Base-by-base conservation (phyloP, 2,888 invertebrate genomes). In the Agonopterix arenella region DNA sequence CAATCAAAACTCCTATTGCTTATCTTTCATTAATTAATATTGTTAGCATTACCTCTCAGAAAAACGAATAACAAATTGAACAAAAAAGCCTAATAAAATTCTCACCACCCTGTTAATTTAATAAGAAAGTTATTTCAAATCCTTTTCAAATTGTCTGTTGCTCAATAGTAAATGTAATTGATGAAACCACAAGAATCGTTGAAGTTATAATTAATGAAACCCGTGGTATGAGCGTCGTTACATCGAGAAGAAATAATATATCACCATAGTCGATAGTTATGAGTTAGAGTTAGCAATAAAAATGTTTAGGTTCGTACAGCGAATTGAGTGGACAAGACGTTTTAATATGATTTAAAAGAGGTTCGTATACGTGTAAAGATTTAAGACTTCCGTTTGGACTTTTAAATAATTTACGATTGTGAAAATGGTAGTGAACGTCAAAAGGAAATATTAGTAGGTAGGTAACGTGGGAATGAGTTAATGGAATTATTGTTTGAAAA, bases 71-170 rank as follows among this genome's bases (percentile, higher is more conserved):
- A 44, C 40, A 40, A 40, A 40, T n/a, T n/a, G 5, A 36, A 13
- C 36, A 28, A n/a, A 47, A 18, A 47, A 7, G 10, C 37, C 37
- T 41, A 11, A 47, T 57, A 54, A 52, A 56, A 50, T 58, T 66
- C 60, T 62, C 64, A 60, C 58, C 50, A 47, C 53, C 36, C 52
- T 61, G 74, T 64, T 75, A 73, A 75, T 76, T 74, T 58, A 62
- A 64, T 65, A 64, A 69, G 58, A 66, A 61, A 61, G 56, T 51
- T 51, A 53, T 56, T 52, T 47, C 55, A 54, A 56, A 53, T 52
- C 52, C 54, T 56, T 55, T 56, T 49, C 40, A n/a, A 40, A 10
- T 40, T n/a, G 2, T 1, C 9, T n/a, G 10, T 40, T 28, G 28
- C 28, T 28, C 28, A 28, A 13, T 43, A 43, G 11, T 7, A 43